A percentile compares a stretch with the other conserved stretches of the same genome.
These are phyloP conservation scores for Avahi laniger DNA, from an alignment of 2,797 vertebrate species.

Conservation along the genomic window DNA sequence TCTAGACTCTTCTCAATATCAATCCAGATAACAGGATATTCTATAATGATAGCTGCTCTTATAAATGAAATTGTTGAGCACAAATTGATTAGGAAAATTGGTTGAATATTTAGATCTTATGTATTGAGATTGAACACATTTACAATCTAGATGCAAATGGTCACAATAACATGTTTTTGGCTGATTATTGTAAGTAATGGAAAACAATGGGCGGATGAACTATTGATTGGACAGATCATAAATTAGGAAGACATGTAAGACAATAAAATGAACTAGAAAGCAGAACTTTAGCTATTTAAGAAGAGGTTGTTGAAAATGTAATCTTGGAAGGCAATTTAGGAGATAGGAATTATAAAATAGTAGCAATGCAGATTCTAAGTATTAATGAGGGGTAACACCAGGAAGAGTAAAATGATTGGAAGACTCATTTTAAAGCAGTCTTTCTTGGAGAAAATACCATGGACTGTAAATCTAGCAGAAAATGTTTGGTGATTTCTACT, in stretches of 20 bases:
- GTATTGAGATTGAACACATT: not conserved
- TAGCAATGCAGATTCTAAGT: not conserved
- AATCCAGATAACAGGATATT: not conserved
- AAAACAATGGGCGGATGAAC: not conserved
- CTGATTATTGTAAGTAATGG: not conserved
- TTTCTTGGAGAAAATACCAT: not conserved
- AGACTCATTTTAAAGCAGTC: not conserved
- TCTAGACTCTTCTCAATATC: not conserved
- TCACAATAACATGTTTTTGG: not conserved
- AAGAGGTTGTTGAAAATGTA: not conserved
- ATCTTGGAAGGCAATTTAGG: not conserved
- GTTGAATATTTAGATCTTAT: not conserved
- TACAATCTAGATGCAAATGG: not conserved
- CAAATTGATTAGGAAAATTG: not conserved
- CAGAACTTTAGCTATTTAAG: not conserved
- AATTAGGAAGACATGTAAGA: not conserved
- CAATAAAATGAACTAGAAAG: not conserved
- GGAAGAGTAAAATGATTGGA: not conserved
- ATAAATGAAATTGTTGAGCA: not conserved
- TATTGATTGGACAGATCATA: not conserved
- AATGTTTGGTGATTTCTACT: not conserved
- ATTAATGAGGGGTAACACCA: not conserved
- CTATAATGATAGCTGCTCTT: not conserved
- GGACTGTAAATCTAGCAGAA: not conserved
- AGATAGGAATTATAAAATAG: not conserved